A percentile compares a stretch with the other conserved stretches of the same genome.
phyloP scores from a whole-genome alignment of 35 echinoderm and acorn worm species.

The Heliocidaris tuberculata region DNA sequence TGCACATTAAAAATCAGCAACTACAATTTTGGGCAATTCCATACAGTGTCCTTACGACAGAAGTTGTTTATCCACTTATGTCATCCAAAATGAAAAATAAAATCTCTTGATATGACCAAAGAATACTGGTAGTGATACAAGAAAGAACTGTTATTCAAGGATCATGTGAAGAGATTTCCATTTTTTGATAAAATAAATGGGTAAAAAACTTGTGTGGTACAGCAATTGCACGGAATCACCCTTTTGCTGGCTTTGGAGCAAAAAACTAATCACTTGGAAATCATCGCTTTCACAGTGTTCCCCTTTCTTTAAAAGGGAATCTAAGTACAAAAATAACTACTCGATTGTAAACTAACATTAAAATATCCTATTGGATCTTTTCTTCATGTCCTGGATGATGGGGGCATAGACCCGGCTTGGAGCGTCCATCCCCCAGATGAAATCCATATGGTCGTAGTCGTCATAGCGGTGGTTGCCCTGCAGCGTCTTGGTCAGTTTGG shows the following conservation, averaged over 20 bases:
- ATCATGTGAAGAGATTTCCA: background rate
- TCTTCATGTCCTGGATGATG: conserved; percentile 55
- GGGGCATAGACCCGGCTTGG: conserved; percentile 65
- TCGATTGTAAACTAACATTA: background rate
- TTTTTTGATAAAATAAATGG: too few relatives aligned
- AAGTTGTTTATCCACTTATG: background rate
- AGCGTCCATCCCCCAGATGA: conserved; percentile 93
- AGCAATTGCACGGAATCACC: too few relatives aligned
- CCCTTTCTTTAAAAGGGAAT: background rate
- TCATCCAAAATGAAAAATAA: too few relatives aligned
- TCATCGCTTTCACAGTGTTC: background rate
- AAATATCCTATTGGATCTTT: background rate
- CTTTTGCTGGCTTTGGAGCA: too few relatives aligned
- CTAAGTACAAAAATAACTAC: background rate
- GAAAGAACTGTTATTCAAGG: too few relatives aligned
- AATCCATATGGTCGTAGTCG: conserved; percentile 95
- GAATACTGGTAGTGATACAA: background rate
- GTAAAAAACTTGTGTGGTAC: too few relatives aligned
- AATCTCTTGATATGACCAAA: too few relatives aligned
- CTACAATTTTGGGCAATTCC: background rate
- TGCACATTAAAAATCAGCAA: too few relatives aligned
- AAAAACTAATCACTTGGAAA: background rate
- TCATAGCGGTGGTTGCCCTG: conserved; percentile 44
- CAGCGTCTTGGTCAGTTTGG: conserved; percentile 59
- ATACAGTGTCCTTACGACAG: background rate